Base-by-base conservation (phyloP, 92 coral and sea anemone species). In the Virgularia gustaviana region DNA sequence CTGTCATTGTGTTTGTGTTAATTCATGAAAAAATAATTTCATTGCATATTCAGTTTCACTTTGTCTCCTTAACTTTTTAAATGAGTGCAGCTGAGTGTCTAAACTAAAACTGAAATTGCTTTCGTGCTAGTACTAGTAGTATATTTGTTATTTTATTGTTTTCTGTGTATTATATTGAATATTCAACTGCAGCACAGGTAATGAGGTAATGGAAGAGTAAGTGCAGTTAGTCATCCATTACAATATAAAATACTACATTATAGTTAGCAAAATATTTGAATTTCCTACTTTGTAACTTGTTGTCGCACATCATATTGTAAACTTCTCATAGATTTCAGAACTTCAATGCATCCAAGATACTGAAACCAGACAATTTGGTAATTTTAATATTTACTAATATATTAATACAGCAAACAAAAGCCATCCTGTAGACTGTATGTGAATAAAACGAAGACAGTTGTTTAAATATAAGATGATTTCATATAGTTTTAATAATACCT, bases 231-330 rank as follows among this genome's bases (percentile, higher is more conserved):
- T n/a, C n/a, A n/a, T n/a, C n/a, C n/a, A n/a, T n/a, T n/a, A n/a
- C n/a, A n/a, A n/a, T n/a, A n/a, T n/a, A n/a, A n/a, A n/a, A n/a
- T 15, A 47, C 22, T 4, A 22, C 3, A 52, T 33, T 52, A 2
- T 22, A 52, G 31, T 33, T 11, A 52, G 22, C 2, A 22, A 52
- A 22, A 11, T 12, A 11, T 12, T 15, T 52, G 6, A 22, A 22
- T 22, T 12, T 18, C 85, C 62, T 60, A 91, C 97, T 94, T 86
- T 63, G 97, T 91, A 22, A 88, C 96, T 75, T 89, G 98, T 33
- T 92, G 98, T 49, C 98, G 85, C 78, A 87, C 66, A 23, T 92
- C 98, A 49, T 92, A 92, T 67, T 84, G 98, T 33, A 92, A 91
- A 4, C 96, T 89, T 67, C 98, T 81, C 98, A 92, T 92, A 25